Evolutionary conservation across 1,140 invertebrate genomes (phyloP), one percentile per base, ranked within the genome.

Genomic region (Pachypeltis micranthus): DNA sequence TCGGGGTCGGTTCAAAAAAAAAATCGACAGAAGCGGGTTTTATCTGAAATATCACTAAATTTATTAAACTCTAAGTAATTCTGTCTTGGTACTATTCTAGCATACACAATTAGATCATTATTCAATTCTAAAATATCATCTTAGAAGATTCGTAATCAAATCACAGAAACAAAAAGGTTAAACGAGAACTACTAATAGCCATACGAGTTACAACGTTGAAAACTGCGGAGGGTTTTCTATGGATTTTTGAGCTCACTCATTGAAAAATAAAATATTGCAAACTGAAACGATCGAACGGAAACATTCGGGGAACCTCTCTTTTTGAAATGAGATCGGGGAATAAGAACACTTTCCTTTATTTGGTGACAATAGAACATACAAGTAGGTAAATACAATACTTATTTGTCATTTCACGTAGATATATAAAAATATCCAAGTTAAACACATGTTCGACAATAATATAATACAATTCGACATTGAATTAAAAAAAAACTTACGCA

Each of bases 11-110:
- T 39, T 39, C n/a, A 10, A n/a, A 39, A n/a, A 23, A 59, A 24
- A 34, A 59, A 39, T 29, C 16, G 7, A 51, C 12, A 44, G 25
- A 62, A 47, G 27, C 7, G 24, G 12, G 28, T 25, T 59, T 51
- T 64, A 64, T 64, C 63, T 34, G 63, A 64, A 64, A 64, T 64
- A 64, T 51, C 57, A 59, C 63, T 64, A 64, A 64, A 26, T 64
- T 64, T 64, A 64, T 64, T 64, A 60, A 57, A 58, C 23, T 61
- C 28, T 39, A 29, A 39, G 34, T 63, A 63, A 55, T 34, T 56
- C 25, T 59, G 44, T 51, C 31, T 64, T 58, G 63, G 26, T 58
- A 57, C 63, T 64, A 64, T 60, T 54, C 63, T 64, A 64, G 57
- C 28, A 59, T 64, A 60, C 58, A 64, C 63, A 64, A 28, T 47